Evolutionary conservation across 64 coral and sea anemone genomes (phyloP), one percentile per base, ranked within the genome.

Genomic region (Montipora cactus): DNA sequence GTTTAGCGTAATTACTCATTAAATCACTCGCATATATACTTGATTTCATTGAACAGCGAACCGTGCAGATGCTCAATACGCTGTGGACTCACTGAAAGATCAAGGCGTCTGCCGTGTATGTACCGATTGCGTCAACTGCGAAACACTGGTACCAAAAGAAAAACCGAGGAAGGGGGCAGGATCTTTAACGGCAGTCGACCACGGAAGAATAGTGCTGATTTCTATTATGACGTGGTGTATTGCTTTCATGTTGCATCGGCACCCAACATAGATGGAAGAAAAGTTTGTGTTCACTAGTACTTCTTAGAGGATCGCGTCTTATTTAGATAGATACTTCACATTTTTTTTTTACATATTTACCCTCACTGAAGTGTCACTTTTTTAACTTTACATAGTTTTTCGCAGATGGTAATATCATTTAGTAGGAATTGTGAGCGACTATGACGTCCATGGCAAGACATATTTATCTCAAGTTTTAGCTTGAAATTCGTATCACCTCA

Each of bases 61-160:
- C 59, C 93, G 88, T 79, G 89, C 93, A 8, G 81, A 61, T 4
- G 88, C 88, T 4, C 80, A 90, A 19, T 95, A 95, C 58, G 77
- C 53, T 13, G 89, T 89, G 5, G 80, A 95, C 79, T 90, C 64
- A 25, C 93, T 79, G 2, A 67, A 50, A 15, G 50, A 50, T 18
- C 46, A 90, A 49, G 79, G 79, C 3, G 93, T 95, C 0, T 95
- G 93, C 53, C 55, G 72, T 28, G 72, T 85, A 13, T 95, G 93
- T 23, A 3, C 73, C 22, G 76, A 75, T 6, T 95, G 93, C 70
- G 93, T 95, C 16, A 90, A 95, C 80, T 95, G 93, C 44, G 55
- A 68, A 3, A 23, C 3, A 20, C 68, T 19, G 79, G 37, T 15
- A 4, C 88, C 87, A 52, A 23, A 55, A 18, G 14, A 7, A 5